A percentile compares a stretch with the other conserved stretches of the same genome.
These are phyloP conservation scores for Myotis myotis DNA, from an alignment of 2,797 vertebrate species.

Conservation along the genomic window DNA sequence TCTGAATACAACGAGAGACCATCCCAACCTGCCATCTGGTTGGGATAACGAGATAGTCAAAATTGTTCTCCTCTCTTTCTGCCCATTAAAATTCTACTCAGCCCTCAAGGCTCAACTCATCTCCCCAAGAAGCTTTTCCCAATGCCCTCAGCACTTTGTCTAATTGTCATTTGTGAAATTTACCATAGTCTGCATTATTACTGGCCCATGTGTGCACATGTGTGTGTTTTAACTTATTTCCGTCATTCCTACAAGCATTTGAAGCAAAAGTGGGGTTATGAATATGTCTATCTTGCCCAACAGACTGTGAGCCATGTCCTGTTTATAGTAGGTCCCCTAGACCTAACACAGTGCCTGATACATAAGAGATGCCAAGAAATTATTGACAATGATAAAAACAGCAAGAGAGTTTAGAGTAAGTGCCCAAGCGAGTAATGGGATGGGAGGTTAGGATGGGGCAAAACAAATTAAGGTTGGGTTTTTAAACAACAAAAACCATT, in stretches of 20 bases:
- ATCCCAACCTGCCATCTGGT: constrained; percentile 59
- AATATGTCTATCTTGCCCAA: neutral
- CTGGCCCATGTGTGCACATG: neutral
- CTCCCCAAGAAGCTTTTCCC: constrained; percentile 36
- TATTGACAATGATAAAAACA: neutral
- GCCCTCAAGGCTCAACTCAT: constrained; percentile 9
- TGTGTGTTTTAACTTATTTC: neutral
- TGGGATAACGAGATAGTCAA: constrained; percentile 53
- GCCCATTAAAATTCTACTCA: constrained; percentile 57
- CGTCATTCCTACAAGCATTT: neutral
- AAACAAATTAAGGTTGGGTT: neutral
- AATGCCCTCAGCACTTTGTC: neutral
- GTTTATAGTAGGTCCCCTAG: neutral
- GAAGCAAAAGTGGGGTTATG: neutral
- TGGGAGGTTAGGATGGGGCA: neutral
- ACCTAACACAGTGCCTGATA: neutral
- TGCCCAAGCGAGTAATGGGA: neutral
- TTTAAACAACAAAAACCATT: neutral
- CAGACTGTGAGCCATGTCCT: neutral
- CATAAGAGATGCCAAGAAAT: neutral
- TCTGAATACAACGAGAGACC: neutral
- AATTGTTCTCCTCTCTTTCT: neutral
- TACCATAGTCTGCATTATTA: neutral
- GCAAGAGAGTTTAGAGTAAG: neutral
- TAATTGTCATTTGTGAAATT: constrained; percentile 30